Evolutionary conservation across 2,888 invertebrate genomes (phyloP).

Genomic region (Eucera pruinosa): DNA sequence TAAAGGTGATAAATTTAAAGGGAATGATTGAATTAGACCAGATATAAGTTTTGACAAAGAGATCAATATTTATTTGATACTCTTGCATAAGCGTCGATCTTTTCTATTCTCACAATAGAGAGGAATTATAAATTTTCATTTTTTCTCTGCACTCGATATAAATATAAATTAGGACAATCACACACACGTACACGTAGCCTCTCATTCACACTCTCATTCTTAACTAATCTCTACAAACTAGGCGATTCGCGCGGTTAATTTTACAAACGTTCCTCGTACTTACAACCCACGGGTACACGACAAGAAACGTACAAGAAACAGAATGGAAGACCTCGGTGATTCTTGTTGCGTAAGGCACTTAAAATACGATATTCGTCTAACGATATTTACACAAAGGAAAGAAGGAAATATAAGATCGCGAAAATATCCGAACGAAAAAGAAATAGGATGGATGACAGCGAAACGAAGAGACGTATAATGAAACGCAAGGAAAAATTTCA

Average conservation of each 20-base stretch:
- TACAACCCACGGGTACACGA: conserved; percentile 53
- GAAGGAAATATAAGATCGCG: conserved; percentile 6
- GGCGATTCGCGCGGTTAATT: conserved; percentile 53
- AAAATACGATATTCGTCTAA: conserved; percentile 72
- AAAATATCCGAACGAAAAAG: background rate
- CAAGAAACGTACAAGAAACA: conserved; percentile 78
- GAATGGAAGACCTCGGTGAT: conserved; percentile 84
- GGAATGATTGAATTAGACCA: conserved; percentile 56
- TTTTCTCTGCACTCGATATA: conserved; percentile 72
- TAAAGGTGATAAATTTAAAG: background rate
- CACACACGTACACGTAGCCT: conserved; percentile 41
- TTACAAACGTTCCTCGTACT: conserved; percentile 64
- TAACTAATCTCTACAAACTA: conserved; percentile 64
- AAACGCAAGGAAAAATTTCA: background rate
- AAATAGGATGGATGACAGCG: background rate
- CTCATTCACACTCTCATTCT: conserved; percentile 10
- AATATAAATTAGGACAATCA: conserved; percentile 71
- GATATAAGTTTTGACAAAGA: conserved; percentile 77
- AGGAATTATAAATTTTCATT: conserved; percentile 79
- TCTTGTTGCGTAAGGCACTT: conserved; percentile 85
- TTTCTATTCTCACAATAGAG: conserved; percentile 81
- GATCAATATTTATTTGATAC: conserved; percentile 84
- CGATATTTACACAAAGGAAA: conserved; percentile 65
- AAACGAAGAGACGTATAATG: conserved; percentile 1
- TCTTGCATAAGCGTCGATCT: conserved; percentile 82